Evolutionary conservation across 2,888 invertebrate genomes (phyloP).

Genomic region (Sphaeridia pumilis): DNA sequence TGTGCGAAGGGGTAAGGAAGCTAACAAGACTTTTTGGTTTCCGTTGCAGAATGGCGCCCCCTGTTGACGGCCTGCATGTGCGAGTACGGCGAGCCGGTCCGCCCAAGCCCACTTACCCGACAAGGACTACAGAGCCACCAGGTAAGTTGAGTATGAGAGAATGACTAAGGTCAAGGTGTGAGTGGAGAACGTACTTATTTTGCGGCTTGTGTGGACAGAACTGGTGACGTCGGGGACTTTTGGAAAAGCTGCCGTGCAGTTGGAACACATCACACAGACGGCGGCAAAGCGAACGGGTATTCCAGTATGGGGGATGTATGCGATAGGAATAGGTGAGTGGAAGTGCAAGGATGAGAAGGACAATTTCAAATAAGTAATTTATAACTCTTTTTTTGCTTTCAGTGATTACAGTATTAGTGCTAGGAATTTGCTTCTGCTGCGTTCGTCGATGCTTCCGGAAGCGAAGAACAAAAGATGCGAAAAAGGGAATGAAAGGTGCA

Average conservation of each 20-base stretch:
- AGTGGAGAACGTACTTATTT: no score
- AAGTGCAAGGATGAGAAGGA: no score
- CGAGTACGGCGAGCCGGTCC: constrained; percentile 15
- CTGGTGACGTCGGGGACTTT: no score
- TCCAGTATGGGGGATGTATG: constrained; percentile 72
- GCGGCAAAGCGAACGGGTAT: constrained; percentile 58
- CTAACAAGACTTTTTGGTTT: no score
- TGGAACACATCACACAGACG: constrained; percentile 12
- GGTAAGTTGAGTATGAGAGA: no score
- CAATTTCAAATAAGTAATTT: no score
- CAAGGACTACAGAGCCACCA: constrained; percentile 7
- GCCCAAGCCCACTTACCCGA: not conserved
- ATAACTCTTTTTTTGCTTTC: constrained; percentile 22
- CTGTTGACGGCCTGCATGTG: constrained; percentile 4
- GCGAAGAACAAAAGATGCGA: constrained; percentile 83
- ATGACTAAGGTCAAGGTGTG: no score
- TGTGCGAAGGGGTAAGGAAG: no score
- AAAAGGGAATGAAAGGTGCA: constrained; percentile 79
- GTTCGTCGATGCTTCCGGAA: constrained; percentile 85
- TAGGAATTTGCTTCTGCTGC: constrained; percentile 82
- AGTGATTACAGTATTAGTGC: constrained; percentile 59
- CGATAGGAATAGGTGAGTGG: constrained; percentile 74
- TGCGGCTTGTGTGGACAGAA: no score
- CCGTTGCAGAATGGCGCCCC: constrained; percentile 17
- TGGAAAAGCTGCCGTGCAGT: constrained; percentile 12